Evolutionary conservation across 2,888 invertebrate genomes (phyloP), one percentile per base, ranked within the genome.

Genomic region (Megastigmus dorsalis): DNA sequence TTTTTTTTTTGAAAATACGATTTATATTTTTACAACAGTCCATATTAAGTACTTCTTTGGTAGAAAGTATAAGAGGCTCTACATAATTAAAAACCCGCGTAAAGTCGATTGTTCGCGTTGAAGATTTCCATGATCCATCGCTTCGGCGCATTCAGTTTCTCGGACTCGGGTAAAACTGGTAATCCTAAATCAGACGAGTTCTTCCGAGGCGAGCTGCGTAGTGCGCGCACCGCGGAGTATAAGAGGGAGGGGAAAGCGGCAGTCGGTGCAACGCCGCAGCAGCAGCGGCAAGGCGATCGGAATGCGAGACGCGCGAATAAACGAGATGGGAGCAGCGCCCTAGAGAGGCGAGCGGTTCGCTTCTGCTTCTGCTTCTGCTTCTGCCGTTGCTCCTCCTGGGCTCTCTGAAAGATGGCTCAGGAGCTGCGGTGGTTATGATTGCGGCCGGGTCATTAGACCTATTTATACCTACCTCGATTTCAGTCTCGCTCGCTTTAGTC

Each of bases 271-370:
- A n/a, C n/a, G n/a, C n/a, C n/a, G n/a, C n/a, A n/a, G n/a, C n/a
- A n/a, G n/a, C n/a, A n/a, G n/a, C n/a, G 20, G 20, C 48, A 18
- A 48, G 50, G n/a, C 36, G 78, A 78, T 78, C 54, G 78, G 78
- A 77, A 78, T 78, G 78, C 57, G 59, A 62, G 74, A 75, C 74
- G 74, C 75, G 76, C 76, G 75, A 76, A 73, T 54, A 30, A 30
- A 30, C 54, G 33, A 54, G 36, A 30, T 20, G 36, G 15, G 55
- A 30, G 36, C 52, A 52, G 52, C 52, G 28, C 6, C 28, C 13
- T 52, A n/a, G 28, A 26, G 28, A 28, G 28, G 20, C 10, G n/a
- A n/a, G n/a, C n/a, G n/a, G n/a, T n/a, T n/a, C n/a, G n/a, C n/a
- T n/a, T n/a, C n/a, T n/a, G n/a, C n/a, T n/a, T 9, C 10, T 9